phyloP scores from a whole-genome alignment of 2,797 vertebrate genomes.

The Sebastes iracundus region DNA sequence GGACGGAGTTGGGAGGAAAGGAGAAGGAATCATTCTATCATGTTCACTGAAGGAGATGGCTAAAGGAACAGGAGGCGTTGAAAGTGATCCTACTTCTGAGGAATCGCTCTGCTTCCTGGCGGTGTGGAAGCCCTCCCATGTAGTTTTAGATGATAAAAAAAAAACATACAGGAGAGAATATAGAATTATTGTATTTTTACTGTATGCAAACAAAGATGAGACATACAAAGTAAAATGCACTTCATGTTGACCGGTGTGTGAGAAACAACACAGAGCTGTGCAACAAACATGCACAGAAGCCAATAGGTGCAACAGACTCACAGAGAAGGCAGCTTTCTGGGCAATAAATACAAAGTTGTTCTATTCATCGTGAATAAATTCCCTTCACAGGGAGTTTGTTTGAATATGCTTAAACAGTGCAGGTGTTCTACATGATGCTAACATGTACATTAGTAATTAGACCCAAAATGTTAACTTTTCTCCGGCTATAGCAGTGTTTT shows the following conservation, averaged over 20 bases:
- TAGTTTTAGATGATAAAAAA: neutral
- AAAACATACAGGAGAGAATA: neutral
- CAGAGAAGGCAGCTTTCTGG: constrained; percentile 18
- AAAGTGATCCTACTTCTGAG: constrained; percentile 5
- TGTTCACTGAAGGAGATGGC: constrained; percentile 4
- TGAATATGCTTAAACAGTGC: neutral
- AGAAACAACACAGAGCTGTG: constrained; percentile 1
- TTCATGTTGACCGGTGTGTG: neutral
- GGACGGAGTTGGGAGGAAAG: constrained; percentile 14
- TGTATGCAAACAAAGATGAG: constrained; percentile 40
- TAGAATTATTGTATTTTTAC: constrained; percentile 47
- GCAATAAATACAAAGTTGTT: constrained; percentile 30
- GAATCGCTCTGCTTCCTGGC: neutral
- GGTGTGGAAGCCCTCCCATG: neutral
- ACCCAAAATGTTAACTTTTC: constrained; percentile 10
- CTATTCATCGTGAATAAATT: constrained; percentile 19
- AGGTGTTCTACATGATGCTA: neutral
- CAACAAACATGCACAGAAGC: constrained; percentile 8
- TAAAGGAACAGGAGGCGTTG: constrained; percentile 18
- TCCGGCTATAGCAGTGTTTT: neutral
- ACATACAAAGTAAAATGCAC: constrained; percentile 17
- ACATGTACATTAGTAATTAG: neutral
- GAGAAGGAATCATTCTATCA: neutral
- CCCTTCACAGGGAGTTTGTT: constrained; percentile 7
- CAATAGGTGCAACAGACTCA: neutral